These are phyloP conservation scores for Acrocephalus scirpaceus DNA, from an alignment of 2,797 vertebrate genomes.

Conservation along the genomic window DNA sequence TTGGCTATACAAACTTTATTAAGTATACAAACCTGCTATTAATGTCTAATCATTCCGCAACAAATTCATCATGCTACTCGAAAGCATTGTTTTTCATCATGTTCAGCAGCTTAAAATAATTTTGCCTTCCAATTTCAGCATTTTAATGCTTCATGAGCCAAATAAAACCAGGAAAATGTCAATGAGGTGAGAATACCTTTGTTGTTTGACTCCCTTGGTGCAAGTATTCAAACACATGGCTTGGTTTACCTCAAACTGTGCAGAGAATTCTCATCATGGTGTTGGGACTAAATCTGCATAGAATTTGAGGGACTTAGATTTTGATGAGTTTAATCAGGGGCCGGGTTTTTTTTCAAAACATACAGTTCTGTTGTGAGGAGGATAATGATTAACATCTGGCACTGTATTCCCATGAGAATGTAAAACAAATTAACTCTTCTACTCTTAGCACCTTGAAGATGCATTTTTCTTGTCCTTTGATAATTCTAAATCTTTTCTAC, in stretches of 20 bases:
- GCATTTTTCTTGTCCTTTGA: neutral
- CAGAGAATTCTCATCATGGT: neutral
- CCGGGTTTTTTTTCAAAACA: neutral
- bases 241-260: neutral
- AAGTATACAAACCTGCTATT: neutral
- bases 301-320: neutral
- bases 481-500: neutral
- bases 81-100: neutral
- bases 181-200: constrained; percentile 15
- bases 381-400: neutral
- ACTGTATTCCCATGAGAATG: neutral
- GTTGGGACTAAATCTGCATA: neutral
- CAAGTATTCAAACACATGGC: neutral
- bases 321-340: neutral
- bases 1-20: constrained; percentile 29
- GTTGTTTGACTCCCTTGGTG: neutral
- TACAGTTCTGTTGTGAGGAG: neutral
- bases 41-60: neutral
- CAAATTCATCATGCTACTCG: neutral
- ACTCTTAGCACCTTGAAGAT: neutral
- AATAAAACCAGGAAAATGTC: constrained; percentile 39
- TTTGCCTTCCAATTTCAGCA: constrained; percentile 2
- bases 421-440: neutral
- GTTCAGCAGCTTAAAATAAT: neutral
- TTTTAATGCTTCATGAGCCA: constrained; percentile 8